Percentiles rank a stretch among this genome's conserved stretches.
These are phyloP conservation scores for Sternarchorhynchus goeldii DNA, from an alignment of 2,797 vertebrate species.

Conservation along the genomic window DNA sequence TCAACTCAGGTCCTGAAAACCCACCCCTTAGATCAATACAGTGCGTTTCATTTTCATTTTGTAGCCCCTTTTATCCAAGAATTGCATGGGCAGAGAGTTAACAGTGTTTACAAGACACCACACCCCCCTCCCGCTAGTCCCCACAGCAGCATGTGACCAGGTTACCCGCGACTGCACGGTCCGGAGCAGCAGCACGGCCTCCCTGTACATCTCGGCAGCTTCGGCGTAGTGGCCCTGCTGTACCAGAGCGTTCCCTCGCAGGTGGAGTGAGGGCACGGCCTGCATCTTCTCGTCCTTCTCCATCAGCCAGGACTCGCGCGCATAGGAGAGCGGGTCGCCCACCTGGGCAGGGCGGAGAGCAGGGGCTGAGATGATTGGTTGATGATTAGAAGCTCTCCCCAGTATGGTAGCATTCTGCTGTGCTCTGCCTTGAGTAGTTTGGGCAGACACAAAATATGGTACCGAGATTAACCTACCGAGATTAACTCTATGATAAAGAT, in stretches of 20 bases:
- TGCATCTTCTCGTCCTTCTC: slow-evolving; percentile 86
- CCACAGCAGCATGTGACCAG: neutral
- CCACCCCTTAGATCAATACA: too few species aligned
- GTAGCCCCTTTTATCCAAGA: too few species aligned
- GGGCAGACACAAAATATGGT: slow-evolving; percentile 46
- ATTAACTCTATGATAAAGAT: slow-evolving; percentile 90
- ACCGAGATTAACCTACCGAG: slow-evolving; percentile 69
- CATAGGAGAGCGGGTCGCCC: slow-evolving; percentile 82
- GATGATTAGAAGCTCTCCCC: slow-evolving; percentile 49
- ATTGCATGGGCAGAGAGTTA: neutral
- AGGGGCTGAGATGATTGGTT: neutral
- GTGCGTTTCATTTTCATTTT: too few species aligned
- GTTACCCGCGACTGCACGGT: slow-evolving; percentile 87
- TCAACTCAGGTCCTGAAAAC: too few species aligned
- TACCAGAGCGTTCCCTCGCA: slow-evolving; percentile 82
- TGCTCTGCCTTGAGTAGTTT: slow-evolving; percentile 51
- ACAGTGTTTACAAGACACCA: neutral
- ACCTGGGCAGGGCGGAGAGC: slow-evolving; percentile 69
- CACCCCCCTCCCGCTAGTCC: neutral
- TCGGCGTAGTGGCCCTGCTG: slow-evolving; percentile 75
- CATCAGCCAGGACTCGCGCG: slow-evolving; percentile 89
- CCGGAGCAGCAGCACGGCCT: slow-evolving; percentile 85
- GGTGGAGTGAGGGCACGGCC: slow-evolving; percentile 79
- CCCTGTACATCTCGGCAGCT: slow-evolving; percentile 83
- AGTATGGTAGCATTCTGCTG: slow-evolving; percentile 47